Conservation (phyloP, 2,797 vertebrate genomes). For the Odontamblyopus rebecca region DNA sequence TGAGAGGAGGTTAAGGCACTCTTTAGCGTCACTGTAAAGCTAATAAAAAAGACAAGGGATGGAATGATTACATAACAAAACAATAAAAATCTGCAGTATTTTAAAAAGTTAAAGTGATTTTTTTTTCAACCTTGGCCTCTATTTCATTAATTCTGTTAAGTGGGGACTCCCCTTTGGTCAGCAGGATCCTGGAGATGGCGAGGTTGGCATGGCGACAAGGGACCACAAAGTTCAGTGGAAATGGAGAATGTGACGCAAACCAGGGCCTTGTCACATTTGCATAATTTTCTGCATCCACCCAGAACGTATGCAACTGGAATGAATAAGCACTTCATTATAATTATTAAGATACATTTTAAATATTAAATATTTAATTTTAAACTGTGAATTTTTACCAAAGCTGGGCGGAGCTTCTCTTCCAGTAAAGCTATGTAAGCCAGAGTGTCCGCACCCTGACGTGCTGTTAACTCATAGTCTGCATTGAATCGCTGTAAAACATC, state of each 20-base stretch:
- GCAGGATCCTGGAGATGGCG: conserved; percentile 88
- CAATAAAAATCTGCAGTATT: not conserved
- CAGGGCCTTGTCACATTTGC: conserved; percentile 90
- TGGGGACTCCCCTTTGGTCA: conserved; percentile 88
- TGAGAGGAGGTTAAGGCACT: conserved; percentile 96
- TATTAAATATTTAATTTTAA: not conserved
- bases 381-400: conserved; percentile 77
- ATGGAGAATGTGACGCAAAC: conserved; percentile 93
- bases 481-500: conserved; percentile 85
- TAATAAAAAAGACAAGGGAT: conserved; percentile 52
- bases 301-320: conserved; percentile 94
- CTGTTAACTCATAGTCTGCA: conserved; percentile 91
- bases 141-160: conserved; percentile 87
- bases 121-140: conserved; percentile 86
- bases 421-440: conserved; percentile 94
- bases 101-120: not conserved
- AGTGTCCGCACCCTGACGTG: conserved; percentile 95
- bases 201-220: conserved; percentile 84
- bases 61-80: not conserved
- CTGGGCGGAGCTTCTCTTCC: conserved; percentile 92
- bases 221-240: conserved; percentile 89
- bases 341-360: too few species aligned
- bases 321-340: conserved; percentile 12
- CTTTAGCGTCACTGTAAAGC: conserved; percentile 98
- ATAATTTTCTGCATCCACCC: conserved; percentile 97